phyloP scores from a whole-genome alignment of 2,888 invertebrate species.

The Serrognathus titanus region DNA sequence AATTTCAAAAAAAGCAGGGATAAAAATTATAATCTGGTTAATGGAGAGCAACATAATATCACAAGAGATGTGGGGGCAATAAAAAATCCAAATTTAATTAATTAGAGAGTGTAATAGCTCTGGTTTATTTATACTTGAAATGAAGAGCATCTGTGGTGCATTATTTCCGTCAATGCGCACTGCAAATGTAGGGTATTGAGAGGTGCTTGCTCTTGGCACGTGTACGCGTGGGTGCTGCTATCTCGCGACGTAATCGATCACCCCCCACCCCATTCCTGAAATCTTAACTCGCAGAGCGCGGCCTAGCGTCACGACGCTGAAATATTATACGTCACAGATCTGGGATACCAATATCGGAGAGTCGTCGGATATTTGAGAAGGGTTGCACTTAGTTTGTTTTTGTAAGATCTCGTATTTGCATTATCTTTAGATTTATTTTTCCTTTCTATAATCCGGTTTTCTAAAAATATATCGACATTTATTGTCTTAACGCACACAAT shows the following conservation, averaged over 20 bases:
- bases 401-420: neutral
- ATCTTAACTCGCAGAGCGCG: slow-evolving; percentile 9
- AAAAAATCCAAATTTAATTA: neutral
- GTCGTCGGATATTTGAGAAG: slow-evolving; percentile 1
- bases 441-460: neutral
- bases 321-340: slow-evolving; percentile 1
- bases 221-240: slow-evolving; percentile 31
- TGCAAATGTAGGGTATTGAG: slow-evolving; percentile 33
- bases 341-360: slow-evolving; percentile 1
- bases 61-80: too few relatives aligned
- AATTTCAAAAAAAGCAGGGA: too few relatives aligned
- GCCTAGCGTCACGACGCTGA: slow-evolving; percentile 31
- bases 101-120: slow-evolving; percentile 10
- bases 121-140: slow-evolving; percentile 16
- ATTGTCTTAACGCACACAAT: neutral
- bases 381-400: slow-evolving; percentile 1
- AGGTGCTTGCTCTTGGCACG: slow-evolving; percentile 33
- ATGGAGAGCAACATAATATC: too few relatives aligned
- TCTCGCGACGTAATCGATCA: slow-evolving; percentile 24
- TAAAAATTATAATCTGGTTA: too few relatives aligned
- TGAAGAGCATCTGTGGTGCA: slow-evolving; percentile 18
- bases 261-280: slow-evolving; percentile 10
- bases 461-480: neutral
- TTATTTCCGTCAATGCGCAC: slow-evolving; percentile 36
- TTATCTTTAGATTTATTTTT: neutral